Evolutionary conservation across 2,113 vertebrate genomes (phyloP), one percentile per base, ranked within the genome.

Genomic region (Nibea coibor): DNA sequence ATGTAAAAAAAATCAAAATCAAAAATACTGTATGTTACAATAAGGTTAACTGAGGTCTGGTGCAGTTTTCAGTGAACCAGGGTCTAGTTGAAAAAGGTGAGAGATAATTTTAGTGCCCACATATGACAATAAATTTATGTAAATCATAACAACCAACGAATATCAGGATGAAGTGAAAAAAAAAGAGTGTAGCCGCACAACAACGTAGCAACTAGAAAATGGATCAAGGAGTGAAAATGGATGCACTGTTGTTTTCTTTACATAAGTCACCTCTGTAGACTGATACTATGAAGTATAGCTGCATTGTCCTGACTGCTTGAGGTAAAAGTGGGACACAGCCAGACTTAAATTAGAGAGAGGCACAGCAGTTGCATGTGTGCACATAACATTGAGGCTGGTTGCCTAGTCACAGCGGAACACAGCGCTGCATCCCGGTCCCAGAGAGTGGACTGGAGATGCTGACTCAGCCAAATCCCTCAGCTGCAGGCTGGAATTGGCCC

Each of bases 391-490:
- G 89, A 89, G 87, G 83, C 90, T 80, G 64, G 92, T 93, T 95
- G 91, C 91, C 92, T 94, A 88, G 91, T 93, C 93, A 94, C 91
- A 92, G 88, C 65, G 78, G 91, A 91, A 88, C 92, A 89, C 63
- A 74, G 81, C 62, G 48, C 86, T 87, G 80, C 82, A 91, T 93
- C 79, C 88, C 62, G 84, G 89, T 92, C 91, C 91, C 87, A 83
- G 82, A 86, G 88, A 87, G 82, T 86, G 77, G 79, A 84, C 80
- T 82, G 80, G 75, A 92, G 85, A 88, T 93, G 91, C 93, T 93
- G 91, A 94, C 70, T 93, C 90, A 93, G 91, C 81, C 78, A 64
- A 89, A 91, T 88, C 91, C 89, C 87, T 91, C 91, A 93, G 91
- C 92, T 91, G 91, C 91, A 88, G 88, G 89, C 89, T 93, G 70